phyloP scores from a whole-genome alignment of 2,113 vertebrate species.

The Triplophysa rosa region DNA sequence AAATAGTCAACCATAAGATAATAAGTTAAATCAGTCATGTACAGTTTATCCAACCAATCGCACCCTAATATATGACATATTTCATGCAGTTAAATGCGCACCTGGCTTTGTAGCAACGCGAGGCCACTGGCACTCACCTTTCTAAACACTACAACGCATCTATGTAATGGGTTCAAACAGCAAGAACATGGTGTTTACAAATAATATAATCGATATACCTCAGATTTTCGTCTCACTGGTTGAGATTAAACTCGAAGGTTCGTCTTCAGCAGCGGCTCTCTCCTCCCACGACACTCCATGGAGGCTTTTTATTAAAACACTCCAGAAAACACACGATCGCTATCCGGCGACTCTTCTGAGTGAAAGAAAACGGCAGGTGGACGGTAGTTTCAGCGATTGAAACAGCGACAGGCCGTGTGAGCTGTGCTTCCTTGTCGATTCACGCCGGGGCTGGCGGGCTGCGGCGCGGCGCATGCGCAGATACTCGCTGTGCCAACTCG shows the following conservation, averaged over 20 bases:
- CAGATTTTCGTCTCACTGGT: slow-evolving; percentile 5
- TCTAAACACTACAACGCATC: not conserved
- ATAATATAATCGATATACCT: slow-evolving; percentile 34
- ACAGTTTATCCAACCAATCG: not conserved
- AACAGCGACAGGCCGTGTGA: not conserved
- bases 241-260: not conserved
- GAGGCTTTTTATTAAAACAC: slow-evolving; percentile 9
- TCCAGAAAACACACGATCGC: not conserved
- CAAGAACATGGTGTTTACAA: not conserved
- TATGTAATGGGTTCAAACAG: not conserved
- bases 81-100: slow-evolving; percentile 16
- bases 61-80: not conserved
- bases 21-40: not conserved
- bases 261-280: slow-evolving; percentile 27
- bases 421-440: slow-evolving; percentile 16
- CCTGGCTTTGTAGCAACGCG: not conserved
- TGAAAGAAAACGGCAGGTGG: not conserved
- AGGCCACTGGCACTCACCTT: slow-evolving; percentile 18
- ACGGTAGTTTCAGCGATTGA: not conserved
- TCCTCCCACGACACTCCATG: slow-evolving; percentile 49
- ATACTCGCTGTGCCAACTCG: not conserved
- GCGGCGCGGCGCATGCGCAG: slow-evolving; percentile 29
- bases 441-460: slow-evolving; percentile 7
- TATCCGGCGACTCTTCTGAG: not conserved
- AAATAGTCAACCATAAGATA: not conserved